These are phyloP conservation scores for Drosophila rellima DNA, from an alignment of 2,888 invertebrate species.

Conservation along the genomic window DNA sequence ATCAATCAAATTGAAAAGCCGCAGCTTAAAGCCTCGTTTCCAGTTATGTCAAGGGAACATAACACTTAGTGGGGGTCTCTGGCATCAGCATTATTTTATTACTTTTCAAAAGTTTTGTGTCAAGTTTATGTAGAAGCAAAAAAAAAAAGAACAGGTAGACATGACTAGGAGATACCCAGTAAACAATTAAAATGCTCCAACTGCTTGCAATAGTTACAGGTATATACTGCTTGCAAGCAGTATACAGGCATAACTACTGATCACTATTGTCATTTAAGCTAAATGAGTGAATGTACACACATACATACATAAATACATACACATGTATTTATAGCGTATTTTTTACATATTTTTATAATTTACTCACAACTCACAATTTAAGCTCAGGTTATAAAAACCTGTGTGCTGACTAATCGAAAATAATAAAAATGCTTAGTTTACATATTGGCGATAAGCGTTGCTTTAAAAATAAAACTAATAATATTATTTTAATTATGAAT, in stretches of 20 bases:
- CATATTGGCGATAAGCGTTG: conserved; percentile 7
- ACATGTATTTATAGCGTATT: no score
- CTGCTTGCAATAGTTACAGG: background rate
- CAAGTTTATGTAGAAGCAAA: conserved; percentile 13
- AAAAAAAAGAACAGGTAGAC: background rate
- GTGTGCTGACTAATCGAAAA: conserved; percentile 68
- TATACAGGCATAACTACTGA: background rate
- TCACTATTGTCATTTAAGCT: no score
- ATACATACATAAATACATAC: no score
- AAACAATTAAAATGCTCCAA: background rate
- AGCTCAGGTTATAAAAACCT: background rate
- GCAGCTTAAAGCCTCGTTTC: background rate
- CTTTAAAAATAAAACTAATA: conserved; percentile 13
- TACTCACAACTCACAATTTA: background rate
- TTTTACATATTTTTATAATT: background rate
- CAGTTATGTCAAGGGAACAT: conserved; percentile 24
- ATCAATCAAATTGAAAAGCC: conserved; percentile 26
- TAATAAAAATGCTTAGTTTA: conserved; percentile 10
- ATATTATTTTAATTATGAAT: conserved; percentile 9
- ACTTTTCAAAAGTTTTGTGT: conserved; percentile 10
- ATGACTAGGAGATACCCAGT: background rate
- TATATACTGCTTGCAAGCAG: conserved; percentile 7
- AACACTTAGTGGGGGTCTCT: conserved; percentile 1
- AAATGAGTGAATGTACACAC: no score
- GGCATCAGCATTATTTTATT: conserved; percentile 21